Evolutionary conservation across 2,797 vertebrate species (phyloP).

Genomic region (Steatocranus sp.): DNA sequence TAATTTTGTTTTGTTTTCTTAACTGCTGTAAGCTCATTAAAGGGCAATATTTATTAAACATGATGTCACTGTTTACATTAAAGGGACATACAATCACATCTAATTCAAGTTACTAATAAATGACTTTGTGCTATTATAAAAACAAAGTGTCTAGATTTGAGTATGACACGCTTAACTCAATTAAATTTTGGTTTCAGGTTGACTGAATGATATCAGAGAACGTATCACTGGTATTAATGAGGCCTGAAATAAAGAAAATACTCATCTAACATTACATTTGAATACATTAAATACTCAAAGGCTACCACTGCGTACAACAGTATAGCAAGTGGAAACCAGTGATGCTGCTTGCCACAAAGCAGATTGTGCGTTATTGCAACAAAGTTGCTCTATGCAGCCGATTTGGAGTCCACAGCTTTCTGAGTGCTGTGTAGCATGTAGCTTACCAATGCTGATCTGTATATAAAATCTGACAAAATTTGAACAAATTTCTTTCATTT

Average conservation of each 20-base stretch:
- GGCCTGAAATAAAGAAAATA: not conserved
- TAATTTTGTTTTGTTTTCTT: not conserved
- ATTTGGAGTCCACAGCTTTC: not conserved
- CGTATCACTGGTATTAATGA: not conserved
- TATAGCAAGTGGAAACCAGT: not conserved
- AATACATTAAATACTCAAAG: not conserved
- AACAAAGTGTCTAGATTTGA: not conserved
- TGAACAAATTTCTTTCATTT: not conserved
- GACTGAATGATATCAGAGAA: not conserved
- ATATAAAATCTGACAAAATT: not conserved
- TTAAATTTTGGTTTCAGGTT: not conserved
- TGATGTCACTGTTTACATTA: not conserved
- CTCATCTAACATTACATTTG: not conserved
- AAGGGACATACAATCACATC: not conserved
- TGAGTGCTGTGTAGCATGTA: not conserved
- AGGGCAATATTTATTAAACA: not conserved
- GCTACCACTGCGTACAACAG: not conserved
- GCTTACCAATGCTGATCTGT: not conserved
- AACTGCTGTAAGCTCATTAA: not conserved
- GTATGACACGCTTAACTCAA: not conserved
- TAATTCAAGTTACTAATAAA: not conserved
- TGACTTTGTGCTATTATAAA: not conserved
- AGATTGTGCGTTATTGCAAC: not conserved
- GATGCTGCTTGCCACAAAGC: not conserved
- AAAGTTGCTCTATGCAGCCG: not conserved